A percentile compares a stretch with the other conserved stretches of the same genome.
Evolutionary conservation across 2,797 vertebrate species (phyloP).

Genomic region (Rhinophrynus dorsalis): DNA sequence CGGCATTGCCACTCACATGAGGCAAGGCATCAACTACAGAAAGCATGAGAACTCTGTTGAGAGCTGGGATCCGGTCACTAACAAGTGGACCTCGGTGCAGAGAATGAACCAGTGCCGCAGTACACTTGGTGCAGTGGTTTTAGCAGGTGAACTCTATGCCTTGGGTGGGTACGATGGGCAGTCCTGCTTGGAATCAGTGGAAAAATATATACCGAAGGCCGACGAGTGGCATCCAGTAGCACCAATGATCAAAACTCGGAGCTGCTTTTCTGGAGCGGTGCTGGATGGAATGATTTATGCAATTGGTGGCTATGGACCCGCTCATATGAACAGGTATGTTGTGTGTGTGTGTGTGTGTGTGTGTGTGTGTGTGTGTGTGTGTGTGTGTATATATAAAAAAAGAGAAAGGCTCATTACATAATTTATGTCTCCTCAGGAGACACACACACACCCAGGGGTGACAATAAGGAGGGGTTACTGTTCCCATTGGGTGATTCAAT

Average conservation of each 20-base stretch:
- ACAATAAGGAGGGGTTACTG: no score
- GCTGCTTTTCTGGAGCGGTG: constrained; percentile 91
- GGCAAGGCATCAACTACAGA: constrained; percentile 88
- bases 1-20: constrained; percentile 92
- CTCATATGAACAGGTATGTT: constrained; percentile 94
- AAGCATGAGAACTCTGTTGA: constrained; percentile 95
- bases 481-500: no score
- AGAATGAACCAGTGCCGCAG: constrained; percentile 93
- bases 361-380: no score
- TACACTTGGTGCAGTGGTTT: constrained; percentile 88
- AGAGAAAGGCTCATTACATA: no score
- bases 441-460: no score
- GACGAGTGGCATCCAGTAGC: constrained; percentile 94
- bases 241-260: constrained; percentile 93
- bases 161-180: constrained; percentile 95
- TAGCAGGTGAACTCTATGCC: constrained; percentile 92
- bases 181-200: constrained; percentile 92
- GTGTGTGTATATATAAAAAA: no score
- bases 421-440: no score
- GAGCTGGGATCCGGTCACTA: constrained; percentile 95
- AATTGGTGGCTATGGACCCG: constrained; percentile 94
- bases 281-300: constrained; percentile 97
- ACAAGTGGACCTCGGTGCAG: constrained; percentile 89
- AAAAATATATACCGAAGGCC: constrained; percentile 91
- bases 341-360: neutral